These are phyloP conservation scores for Lycaena phlaeas DNA, from an alignment of 2,888 invertebrate genomes.

Conservation along the genomic window DNA sequence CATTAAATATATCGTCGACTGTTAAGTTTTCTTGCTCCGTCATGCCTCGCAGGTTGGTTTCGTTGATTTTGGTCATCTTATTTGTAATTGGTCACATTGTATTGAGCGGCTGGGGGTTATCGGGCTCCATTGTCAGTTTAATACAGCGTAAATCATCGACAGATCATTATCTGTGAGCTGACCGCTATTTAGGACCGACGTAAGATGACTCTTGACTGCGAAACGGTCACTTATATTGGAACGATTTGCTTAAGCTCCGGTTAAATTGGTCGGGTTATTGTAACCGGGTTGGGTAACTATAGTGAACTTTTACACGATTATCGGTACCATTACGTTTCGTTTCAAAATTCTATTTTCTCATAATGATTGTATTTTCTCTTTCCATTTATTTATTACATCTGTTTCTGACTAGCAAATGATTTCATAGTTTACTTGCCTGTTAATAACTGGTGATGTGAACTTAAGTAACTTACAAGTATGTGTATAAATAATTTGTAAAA, in stretches of 20 bases:
- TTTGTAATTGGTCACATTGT: constrained; percentile 66
- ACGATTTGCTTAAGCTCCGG: constrained; percentile 39
- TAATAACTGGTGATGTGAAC: constrained; percentile 45
- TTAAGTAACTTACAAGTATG: too few species aligned
- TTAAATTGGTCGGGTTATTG: constrained; percentile 43
- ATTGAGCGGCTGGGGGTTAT: constrained; percentile 43
- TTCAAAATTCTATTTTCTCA: constrained; percentile 71
- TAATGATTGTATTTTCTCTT: constrained; percentile 39
- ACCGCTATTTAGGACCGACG: constrained; percentile 46
- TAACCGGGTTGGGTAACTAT: constrained; percentile 62
- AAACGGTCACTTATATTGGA: constrained; percentile 28
- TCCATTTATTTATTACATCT: constrained; percentile 29
- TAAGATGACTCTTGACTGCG: constrained; percentile 33
- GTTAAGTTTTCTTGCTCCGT: constrained; percentile 38
- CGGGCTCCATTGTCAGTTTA: constrained; percentile 59
- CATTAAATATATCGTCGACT: constrained; percentile 51
- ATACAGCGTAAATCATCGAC: constrained; percentile 65
- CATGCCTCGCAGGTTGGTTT: constrained; percentile 44
- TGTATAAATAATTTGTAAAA: background rate
- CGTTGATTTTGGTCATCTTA: constrained; percentile 59
- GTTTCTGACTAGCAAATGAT: constrained; percentile 51
- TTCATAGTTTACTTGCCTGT: constrained; percentile 66
- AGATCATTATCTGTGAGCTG: constrained; percentile 67
- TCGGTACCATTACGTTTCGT: constrained; percentile 63
- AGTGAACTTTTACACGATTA: constrained; percentile 71